A percentile compares a stretch with the other conserved stretches of the same genome.
Conservation (phyloP, 2,888 invertebrate genomes). For the Pogonocherus hispidulus region DNA sequence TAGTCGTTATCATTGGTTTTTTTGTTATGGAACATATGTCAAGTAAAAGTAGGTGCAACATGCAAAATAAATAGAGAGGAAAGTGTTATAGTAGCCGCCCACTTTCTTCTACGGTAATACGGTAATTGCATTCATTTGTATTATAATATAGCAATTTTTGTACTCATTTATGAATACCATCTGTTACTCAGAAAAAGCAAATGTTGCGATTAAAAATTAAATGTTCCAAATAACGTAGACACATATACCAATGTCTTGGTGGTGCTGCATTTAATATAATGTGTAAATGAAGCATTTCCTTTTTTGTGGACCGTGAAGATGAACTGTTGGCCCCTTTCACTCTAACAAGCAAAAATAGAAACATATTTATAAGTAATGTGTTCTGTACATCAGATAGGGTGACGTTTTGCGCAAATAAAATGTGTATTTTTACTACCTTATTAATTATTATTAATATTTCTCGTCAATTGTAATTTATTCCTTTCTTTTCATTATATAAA, state of each 20-base stretch:
- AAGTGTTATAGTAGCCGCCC: neutral
- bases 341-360: neutral
- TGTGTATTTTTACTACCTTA: too few species aligned
- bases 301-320: neutral
- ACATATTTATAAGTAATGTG: neutral
- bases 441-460: too few species aligned
- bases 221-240: neutral
- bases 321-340: constrained; percentile 14
- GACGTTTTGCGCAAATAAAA: too few species aligned
- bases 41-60: neutral
- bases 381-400: too few species aligned
- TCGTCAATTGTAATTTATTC: too few species aligned
- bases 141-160: neutral
- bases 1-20: too few species aligned
- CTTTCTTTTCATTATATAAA: too few species aligned
- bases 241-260: neutral
- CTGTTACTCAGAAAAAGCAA: constrained; percentile 13
- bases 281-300: too few species aligned
- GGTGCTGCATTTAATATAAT: neutral
- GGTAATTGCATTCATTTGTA: neutral
- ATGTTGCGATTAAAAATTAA: neutral
- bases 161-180: constrained; percentile 1
- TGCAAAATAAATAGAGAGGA: neutral
- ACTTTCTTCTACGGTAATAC: neutral
- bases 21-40: neutral